Base-by-base conservation (phyloP, 2,888 invertebrate genomes). In the Drosophila aldrichi region DNA sequence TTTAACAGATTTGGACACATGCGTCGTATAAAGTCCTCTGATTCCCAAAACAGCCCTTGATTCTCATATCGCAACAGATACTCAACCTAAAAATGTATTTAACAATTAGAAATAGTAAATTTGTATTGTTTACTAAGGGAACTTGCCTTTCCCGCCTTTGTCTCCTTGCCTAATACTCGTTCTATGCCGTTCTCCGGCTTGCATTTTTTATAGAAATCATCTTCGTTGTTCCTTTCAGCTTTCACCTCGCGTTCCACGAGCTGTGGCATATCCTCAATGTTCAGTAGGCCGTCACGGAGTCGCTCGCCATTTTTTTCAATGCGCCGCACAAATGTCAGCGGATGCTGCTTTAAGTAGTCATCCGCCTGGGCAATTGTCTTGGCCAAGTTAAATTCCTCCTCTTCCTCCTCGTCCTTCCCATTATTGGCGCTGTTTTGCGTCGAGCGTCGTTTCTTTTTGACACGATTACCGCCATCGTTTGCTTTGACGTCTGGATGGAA, bases 101-200 rank as follows among this genome's bases (percentile, higher is more conserved):
- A n/a, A 18, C 2, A 18, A 25, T 41, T 40, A 16, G 6, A 0
- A 10, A n/a, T 10, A 25, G 3, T 18, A 9, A 32, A 43, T 38
- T 34, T 0, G 1, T 6, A n/a, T 18, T 5, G 14, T 16, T 3
- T 18, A 9, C 7, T 2, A 14, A 14, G 12, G 3, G 3, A 32
- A 49, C 73, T 65, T 70, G 72, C 91, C 84, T 90, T 91, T 66
- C 90, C 91, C 67, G 85, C 85, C 72, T 89, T 90, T 3, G 81
- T 87, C 43, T 90, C 85, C 62, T 91, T 91, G 66, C 91, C 91
- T 9, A 92, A 65, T 16, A 91, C 72, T 46, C 82, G 87, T 25
- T 90, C 82, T 5, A 91, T 86, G 55, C 91, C 92, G 44, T 91
- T 92, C 51, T 92, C 92, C 2, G 91, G 84, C 29, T 77, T 77